These are phyloP conservation scores for Ploceus nigricollis DNA, from an alignment of 2,113 vertebrate species.

Conservation along the genomic window DNA sequence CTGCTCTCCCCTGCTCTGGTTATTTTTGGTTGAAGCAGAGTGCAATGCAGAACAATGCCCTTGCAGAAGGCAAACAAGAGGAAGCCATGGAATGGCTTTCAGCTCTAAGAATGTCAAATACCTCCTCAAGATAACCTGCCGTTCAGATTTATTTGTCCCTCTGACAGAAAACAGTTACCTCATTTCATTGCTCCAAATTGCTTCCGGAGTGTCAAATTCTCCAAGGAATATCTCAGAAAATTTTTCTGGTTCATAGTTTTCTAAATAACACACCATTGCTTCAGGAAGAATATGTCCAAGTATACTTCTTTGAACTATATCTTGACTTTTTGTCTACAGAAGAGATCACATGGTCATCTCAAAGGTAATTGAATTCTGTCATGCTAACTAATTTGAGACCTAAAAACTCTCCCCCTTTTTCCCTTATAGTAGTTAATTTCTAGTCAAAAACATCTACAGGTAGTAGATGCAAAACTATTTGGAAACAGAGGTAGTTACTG, in stretches of 20 bases:
- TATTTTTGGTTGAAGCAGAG: background rate
- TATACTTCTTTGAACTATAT: conserved; percentile 94
- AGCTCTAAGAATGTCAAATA: background rate
- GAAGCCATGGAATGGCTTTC: background rate
- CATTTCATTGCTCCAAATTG: conserved; percentile 99
- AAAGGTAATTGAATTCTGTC: background rate
- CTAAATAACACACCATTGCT: conserved; percentile 98
- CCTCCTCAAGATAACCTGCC: background rate
- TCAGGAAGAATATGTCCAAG: conserved; percentile 93
- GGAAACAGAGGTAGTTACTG: background rate
- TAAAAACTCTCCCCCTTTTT: background rate
- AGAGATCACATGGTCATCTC: background rate
- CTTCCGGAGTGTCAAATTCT: conserved; percentile 98
- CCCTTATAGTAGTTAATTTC: background rate
- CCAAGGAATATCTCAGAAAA: conserved; percentile 98
- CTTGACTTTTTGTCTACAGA: conserved; percentile 88
- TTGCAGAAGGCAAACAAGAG: background rate
- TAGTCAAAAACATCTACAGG: background rate
- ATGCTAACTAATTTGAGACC: background rate
- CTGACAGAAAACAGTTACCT: conserved; percentile 73
- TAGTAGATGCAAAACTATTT: background rate
- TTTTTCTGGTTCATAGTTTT: conserved; percentile 96
- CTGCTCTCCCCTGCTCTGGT: background rate
- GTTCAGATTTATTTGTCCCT: background rate
- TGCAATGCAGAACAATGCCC: background rate